Evolutionary conservation across 2,113 vertebrate species (phyloP).

Genomic region (Hippocampus zosterae): DNA sequence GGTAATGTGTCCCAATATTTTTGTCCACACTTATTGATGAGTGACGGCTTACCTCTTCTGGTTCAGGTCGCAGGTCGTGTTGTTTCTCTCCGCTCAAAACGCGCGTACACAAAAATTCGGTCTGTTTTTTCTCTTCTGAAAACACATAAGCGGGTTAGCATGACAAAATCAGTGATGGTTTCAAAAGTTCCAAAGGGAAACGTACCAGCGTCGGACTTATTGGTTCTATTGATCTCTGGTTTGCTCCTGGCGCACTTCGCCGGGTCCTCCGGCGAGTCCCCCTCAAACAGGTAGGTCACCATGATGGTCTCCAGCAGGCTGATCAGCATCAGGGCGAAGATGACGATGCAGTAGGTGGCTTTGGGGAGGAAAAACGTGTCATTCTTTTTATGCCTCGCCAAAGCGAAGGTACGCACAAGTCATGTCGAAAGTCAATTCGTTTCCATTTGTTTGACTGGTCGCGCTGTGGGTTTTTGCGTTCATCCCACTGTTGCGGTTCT

Average conservation of each 20-base stretch:
- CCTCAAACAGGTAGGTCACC: background rate
- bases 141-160: constrained; percentile 1
- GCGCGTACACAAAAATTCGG: constrained; percentile 13
- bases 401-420: too few species aligned
- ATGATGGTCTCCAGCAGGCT: constrained; percentile 69
- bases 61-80: constrained; percentile 27
- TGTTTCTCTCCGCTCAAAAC: constrained; percentile 13
- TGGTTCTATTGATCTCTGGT: background rate
- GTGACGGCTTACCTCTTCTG: constrained; percentile 33
- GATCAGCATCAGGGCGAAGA: constrained; percentile 72
- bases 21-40: background rate
- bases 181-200: background rate
- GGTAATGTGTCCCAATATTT: background rate
- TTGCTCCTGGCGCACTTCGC: background rate
- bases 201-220: constrained; percentile 25
- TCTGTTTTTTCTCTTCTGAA: constrained; percentile 34
- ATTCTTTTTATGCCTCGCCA: too few species aligned
- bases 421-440: too few species aligned
- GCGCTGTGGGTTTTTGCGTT: too few species aligned
- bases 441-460: too few species aligned
- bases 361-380: background rate
- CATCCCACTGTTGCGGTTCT: too few species aligned
- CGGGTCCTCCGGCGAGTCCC: background rate
- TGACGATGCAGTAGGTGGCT: constrained; percentile 58
- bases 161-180: background rate